Conservation (phyloP, 1,140 invertebrate species). For the Achroia grisella region DNA sequence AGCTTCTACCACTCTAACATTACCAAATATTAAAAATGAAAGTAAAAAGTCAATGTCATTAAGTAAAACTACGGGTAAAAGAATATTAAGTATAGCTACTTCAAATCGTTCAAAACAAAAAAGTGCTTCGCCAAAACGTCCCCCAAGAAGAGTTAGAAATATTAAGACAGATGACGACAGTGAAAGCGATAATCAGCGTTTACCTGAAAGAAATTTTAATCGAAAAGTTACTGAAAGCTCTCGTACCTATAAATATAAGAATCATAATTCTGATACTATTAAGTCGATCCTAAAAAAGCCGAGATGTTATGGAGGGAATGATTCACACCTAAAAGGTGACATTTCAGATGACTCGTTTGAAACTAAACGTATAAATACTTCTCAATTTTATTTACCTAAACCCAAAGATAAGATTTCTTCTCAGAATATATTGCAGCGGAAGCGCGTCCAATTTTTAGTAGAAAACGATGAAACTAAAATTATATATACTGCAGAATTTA, state of each 20-base stretch:
- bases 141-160: slow-evolving; percentile 56
- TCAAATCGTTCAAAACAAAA: slow-evolving; percentile 61
- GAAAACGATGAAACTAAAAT: slow-evolving; percentile 73
- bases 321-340: slow-evolving; percentile 32
- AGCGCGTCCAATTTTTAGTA: slow-evolving; percentile 77
- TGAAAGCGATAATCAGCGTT: slow-evolving; percentile 62
- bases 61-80: slow-evolving; percentile 53
- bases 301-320: slow-evolving; percentile 41
- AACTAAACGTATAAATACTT: slow-evolving; percentile 62
- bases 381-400: slow-evolving; percentile 80
- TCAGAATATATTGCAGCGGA: slow-evolving; percentile 61
- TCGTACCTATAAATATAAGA: slow-evolving; percentile 45
- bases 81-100: slow-evolving; percentile 32
- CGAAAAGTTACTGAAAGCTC: slow-evolving; percentile 27
- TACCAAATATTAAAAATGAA: slow-evolving; percentile 65
- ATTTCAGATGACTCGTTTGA: slow-evolving; percentile 44
- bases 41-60: slow-evolving; percentile 42
- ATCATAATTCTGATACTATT: slow-evolving; percentile 55
- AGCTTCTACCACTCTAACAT: slow-evolving; percentile 40
- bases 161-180: slow-evolving; percentile 62
- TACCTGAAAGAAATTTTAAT: slow-evolving; percentile 40
- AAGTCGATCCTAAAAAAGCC: slow-evolving; percentile 84
- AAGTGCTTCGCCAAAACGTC: slow-evolving; percentile 60
- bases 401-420: slow-evolving; percentile 63
- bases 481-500: slow-evolving; percentile 61